Evolutionary conservation across 2,113 vertebrate genomes (phyloP), one percentile per base, ranked within the genome.

Genomic region (Takifugu bimaculatus): DNA sequence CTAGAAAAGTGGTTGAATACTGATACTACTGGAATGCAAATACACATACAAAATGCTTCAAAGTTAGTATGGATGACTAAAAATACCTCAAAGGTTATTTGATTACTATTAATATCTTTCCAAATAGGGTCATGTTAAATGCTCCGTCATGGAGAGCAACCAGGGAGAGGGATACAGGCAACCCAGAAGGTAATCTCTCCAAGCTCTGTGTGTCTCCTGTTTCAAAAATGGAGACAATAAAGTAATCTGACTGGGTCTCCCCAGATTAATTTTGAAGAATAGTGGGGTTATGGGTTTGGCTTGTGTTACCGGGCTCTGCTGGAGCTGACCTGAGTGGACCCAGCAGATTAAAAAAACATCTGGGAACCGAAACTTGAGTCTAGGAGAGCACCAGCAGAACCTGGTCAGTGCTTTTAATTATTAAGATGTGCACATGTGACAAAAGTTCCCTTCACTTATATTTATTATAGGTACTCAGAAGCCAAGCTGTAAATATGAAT

Each of bases 331-430:
- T 85, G 75, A 82, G 78, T 26, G 57, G 69, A 82, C 83, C 83
- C 78, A 79, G 49, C 65, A 86, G 85, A 91, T 90, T 86, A 90
- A 81, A 82, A 76, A 81, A 85, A 85, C 89, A 91, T 90, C 82
- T 88, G 90, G 84, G 75, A 84, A 57, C 60, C 88, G 88, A 84
- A 91, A 90, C 81, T 67, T 73, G 87, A 91, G 80, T 74, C 67
- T 64, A 57, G 56, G 58, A 72, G 66, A 83, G 75, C 62, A 81
- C 50, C 63, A 74, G 56, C 27, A 54, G 39, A 59, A 42, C 28
- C 27, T 63, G 54, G 72, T 74, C 57, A 60, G n/a, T 10, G 58
- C 57, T 76, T 65, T 77, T 68, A 72, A 77, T 69, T 78, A 72
- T 53, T 73, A 51, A 49, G 54, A 80, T 62, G 59, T 63, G 32